A percentile compares a stretch with the other conserved stretches of the same genome.
These are phyloP conservation scores for Pterostichus niger DNA, from an alignment of 2,888 invertebrate genomes.

Conservation along the genomic window DNA sequence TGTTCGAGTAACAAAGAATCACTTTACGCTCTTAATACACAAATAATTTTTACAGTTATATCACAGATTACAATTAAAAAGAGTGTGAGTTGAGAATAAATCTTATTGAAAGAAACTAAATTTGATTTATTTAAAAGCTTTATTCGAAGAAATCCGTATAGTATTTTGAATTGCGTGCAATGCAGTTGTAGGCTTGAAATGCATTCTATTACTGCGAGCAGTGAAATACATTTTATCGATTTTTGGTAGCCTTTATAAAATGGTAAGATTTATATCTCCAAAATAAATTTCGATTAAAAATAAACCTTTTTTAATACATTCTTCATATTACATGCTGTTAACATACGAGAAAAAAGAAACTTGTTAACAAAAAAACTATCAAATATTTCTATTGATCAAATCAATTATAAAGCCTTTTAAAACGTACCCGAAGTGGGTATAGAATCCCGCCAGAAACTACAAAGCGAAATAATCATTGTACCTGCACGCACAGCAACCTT, in stretches of 20 bases:
- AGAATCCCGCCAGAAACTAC: neutral
- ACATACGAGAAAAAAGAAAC: neutral
- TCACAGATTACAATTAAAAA: too few relatives aligned
- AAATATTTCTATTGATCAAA: neutral
- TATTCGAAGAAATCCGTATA: too few relatives aligned
- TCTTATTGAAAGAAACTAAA: too few relatives aligned
- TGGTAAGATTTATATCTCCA: neutral
- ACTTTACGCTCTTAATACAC: too few relatives aligned
- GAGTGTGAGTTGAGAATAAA: too few relatives aligned
- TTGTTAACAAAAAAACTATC: too few relatives aligned
- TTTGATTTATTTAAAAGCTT: too few relatives aligned
- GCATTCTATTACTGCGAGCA: too few relatives aligned
- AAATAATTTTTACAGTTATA: too few relatives aligned
- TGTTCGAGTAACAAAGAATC: too few relatives aligned
- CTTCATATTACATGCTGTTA: neutral
- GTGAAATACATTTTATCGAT: constrained; percentile 3
- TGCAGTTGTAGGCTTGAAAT: neutral
- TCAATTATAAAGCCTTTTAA: constrained; percentile 5
- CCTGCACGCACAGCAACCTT: neutral
- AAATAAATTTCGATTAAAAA: neutral
- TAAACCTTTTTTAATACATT: neutral
- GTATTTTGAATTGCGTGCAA: too few relatives aligned
- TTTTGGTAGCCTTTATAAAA: neutral
- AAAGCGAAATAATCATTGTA: constrained; percentile 11
- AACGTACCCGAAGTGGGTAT: neutral